Conservation (phyloP, 1,140 invertebrate genomes). For the Gryon sp. region DNA sequence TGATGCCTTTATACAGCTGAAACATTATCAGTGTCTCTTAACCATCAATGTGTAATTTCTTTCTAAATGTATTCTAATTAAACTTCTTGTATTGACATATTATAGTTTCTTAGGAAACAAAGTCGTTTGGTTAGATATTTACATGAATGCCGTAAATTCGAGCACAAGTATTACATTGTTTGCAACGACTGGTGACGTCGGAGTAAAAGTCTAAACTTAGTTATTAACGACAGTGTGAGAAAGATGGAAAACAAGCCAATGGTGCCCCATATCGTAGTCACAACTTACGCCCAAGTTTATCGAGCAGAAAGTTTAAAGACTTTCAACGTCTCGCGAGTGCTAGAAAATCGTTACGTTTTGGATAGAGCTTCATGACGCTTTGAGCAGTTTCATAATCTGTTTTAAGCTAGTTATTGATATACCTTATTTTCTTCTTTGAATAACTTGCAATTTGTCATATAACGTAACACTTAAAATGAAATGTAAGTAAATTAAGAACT, state of each 20-base stretch:
- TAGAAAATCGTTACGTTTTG: slow-evolving; percentile 52
- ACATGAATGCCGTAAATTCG: slow-evolving; percentile 11
- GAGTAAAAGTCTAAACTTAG: slow-evolving; percentile 54
- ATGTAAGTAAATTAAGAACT: too few species aligned
- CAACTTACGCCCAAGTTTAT: slow-evolving; percentile 56
- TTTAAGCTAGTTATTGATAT: slow-evolving; percentile 13
- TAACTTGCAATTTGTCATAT: slow-evolving; percentile 12
- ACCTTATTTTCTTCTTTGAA: neutral
- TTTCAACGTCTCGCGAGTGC: slow-evolving; percentile 53
- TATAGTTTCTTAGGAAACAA: slow-evolving; percentile 15
- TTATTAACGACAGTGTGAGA: slow-evolving; percentile 46
- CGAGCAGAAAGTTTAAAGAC: slow-evolving; percentile 51
- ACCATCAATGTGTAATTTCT: too few species aligned
- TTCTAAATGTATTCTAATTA: too few species aligned
- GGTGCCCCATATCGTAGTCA: slow-evolving; percentile 57
- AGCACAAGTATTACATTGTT: slow-evolving; percentile 7
- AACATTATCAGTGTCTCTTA: too few species aligned
- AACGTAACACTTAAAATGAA: too few species aligned
- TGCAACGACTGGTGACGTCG: neutral
- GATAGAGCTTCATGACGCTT: slow-evolving; percentile 7
- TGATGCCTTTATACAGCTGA: too few species aligned
- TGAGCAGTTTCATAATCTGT: slow-evolving; percentile 33
- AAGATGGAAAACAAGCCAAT: slow-evolving; percentile 50
- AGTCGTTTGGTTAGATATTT: slow-evolving; percentile 39
- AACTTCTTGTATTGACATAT: too few species aligned